A percentile compares a stretch with the other conserved stretches of the same genome.
Conservation (phyloP, 2,888 invertebrate species). For the Nomada goodeniana region DNA sequence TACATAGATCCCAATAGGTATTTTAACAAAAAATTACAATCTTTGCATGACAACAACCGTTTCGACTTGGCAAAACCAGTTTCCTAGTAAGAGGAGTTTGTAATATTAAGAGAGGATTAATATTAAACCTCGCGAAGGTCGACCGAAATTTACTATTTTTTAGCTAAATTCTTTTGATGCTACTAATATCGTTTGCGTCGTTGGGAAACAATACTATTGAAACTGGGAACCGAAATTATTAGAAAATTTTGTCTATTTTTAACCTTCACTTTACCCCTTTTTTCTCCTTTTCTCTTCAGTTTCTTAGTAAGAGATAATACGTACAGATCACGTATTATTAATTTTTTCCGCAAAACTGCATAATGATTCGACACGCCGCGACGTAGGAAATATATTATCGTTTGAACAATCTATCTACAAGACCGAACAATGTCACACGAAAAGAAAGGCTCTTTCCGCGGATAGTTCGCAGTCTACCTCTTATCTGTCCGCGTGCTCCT, state of each 20-base stretch:
- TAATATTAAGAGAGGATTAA: conserved; percentile 34
- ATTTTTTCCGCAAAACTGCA: conserved; percentile 10
- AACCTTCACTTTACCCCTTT: too few relatives aligned
- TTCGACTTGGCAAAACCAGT: too few relatives aligned
- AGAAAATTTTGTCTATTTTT: not conserved
- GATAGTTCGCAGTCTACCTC: too few relatives aligned
- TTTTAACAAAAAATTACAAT: too few relatives aligned
- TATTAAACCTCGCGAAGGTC: too few relatives aligned
- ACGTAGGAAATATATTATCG: conserved; percentile 53
- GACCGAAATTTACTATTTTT: too few relatives aligned
- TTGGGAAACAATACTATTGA: not conserved
- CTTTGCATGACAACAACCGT: too few relatives aligned
- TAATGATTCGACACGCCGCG: conserved; percentile 43
- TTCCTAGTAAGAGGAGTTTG: too few relatives aligned
- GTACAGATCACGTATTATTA: conserved; percentile 8
- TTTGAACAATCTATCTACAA: conserved; percentile 55
- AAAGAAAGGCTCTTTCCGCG: conserved; percentile 62
- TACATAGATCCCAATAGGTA: conserved; percentile 1
- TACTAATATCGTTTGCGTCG: too few relatives aligned
- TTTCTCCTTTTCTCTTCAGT: too few relatives aligned
- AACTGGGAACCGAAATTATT: not conserved
- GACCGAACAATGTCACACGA: conserved; percentile 61
- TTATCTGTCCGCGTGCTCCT: conserved; percentile 37
- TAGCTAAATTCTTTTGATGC: not conserved
- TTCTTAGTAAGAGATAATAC: not conserved